Evolutionary conservation across 2,888 invertebrate genomes (phyloP).

Genomic region (Automeris io): DNA sequence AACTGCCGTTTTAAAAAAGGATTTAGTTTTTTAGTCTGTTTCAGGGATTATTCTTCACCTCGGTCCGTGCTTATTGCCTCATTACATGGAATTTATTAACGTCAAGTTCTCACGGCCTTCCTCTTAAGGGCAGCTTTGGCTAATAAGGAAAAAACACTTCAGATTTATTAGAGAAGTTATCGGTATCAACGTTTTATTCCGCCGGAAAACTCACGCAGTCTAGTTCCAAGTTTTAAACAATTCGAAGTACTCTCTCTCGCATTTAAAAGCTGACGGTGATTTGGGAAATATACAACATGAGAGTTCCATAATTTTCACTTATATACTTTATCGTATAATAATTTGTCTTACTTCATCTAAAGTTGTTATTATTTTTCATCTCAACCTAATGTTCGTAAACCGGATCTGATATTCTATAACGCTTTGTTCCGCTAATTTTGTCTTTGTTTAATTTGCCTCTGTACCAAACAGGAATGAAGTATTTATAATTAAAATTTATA

Average conservation of each 20-base stretch:
- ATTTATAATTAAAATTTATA: no score
- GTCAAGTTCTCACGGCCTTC: conserved; percentile 25
- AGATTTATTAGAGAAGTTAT: conserved; percentile 43
- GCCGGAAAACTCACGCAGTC: conserved; percentile 16
- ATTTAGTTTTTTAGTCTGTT: conserved; percentile 34
- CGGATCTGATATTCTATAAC: neutral
- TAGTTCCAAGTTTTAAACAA: neutral
- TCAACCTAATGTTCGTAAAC: no score
- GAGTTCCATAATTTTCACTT: no score
- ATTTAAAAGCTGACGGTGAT: no score
- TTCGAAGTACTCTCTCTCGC: no score
- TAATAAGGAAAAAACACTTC: conserved; percentile 45
- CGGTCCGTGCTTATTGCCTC: conserved; percentile 27
- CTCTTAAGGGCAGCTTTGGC: conserved; percentile 26
- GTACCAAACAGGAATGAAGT: neutral
- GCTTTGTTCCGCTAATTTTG: neutral
- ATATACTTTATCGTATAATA: no score
- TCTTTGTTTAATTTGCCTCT: neutral
- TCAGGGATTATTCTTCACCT: conserved; percentile 33
- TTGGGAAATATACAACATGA: no score
- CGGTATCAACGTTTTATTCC: conserved; percentile 28
- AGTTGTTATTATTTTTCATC: no score
- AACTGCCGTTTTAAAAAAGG: conserved; percentile 18
- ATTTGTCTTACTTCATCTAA: no score
- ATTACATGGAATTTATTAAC: conserved; percentile 42